A percentile compares a stretch with the other conserved stretches of the same genome.
These are phyloP conservation scores for Antedon mediterranea DNA, from an alignment of 53 echinoderm and acorn worm genomes.

Conservation along the genomic window DNA sequence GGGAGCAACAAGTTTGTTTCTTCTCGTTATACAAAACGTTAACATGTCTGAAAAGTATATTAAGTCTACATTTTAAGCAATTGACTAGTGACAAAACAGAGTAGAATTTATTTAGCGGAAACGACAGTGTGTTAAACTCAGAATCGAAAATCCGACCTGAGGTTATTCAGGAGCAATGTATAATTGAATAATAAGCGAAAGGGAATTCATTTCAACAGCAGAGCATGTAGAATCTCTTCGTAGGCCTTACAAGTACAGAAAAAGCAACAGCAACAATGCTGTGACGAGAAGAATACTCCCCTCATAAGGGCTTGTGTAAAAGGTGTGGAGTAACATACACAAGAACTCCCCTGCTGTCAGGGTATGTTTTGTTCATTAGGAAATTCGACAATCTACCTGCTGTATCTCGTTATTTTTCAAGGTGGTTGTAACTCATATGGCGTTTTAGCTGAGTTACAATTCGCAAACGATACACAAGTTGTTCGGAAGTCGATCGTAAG, in stretches of 20 bases:
- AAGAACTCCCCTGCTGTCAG: background rate
- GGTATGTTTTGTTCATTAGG: background rate
- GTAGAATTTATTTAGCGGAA: background rate
- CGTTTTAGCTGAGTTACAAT: background rate
- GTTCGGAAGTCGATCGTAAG: background rate
- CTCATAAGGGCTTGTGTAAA: background rate
- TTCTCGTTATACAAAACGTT: no score
- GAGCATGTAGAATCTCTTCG: background rate
- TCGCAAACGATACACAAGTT: background rate
- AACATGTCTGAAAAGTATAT: no score
- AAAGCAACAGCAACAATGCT: background rate
- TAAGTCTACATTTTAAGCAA: no score
- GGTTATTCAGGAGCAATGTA: background rate
- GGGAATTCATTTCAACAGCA: background rate
- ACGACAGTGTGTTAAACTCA: background rate
- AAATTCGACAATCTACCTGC: background rate
- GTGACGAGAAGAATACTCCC: background rate
- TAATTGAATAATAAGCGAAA: background rate
- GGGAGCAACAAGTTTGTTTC: no score
- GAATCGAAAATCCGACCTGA: background rate
- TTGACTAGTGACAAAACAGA: background rate
- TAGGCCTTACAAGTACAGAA: background rate
- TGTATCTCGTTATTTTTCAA: background rate
- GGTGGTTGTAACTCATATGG: background rate
- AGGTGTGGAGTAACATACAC: background rate